Evolutionary conservation across 2,888 invertebrate genomes (phyloP), one percentile per base, ranked within the genome.

Genomic region (Brachycybe producta): DNA sequence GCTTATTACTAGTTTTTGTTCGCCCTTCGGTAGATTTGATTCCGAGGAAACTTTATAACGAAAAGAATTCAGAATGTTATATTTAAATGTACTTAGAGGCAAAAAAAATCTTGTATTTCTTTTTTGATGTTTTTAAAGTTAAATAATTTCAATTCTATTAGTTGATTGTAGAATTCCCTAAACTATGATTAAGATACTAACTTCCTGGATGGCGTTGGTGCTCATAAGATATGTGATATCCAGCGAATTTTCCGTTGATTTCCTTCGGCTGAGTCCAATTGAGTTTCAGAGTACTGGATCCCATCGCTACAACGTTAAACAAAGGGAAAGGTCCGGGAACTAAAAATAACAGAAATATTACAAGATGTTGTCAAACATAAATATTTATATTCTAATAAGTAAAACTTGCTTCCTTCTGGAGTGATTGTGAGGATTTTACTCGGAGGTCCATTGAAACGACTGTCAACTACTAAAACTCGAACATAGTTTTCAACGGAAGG

Each of bases 141-240:
- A n/a, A n/a, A n/a, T n/a, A n/a, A n/a, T n/a, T n/a, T n/a, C n/a
- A n/a, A n/a, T n/a, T n/a, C n/a, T n/a, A n/a, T n/a, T n/a, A n/a
- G n/a, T n/a, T n/a, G n/a, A n/a, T n/a, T n/a, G n/a, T n/a, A n/a
- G n/a, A n/a, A n/a, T n/a, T n/a, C n/a, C n/a, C n/a, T n/a, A n/a
- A n/a, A n/a, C n/a, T n/a, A n/a, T n/a, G n/a, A n/a, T n/a, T n/a
- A n/a, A n/a, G n/a, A n/a, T n/a, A n/a, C n/a, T n/a, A n/a, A n/a
- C n/a, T n/a, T n/a, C n/a, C n/a, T n/a, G n/a, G n/a, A n/a, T n/a
- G n/a, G n/a, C n/a, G n/a, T n/a, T n/a, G n/a, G n/a, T n/a, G n/a
- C 62, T 84, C 82, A 67, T 88, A 95, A 64, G 84, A 87, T 58
- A 98, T 82, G 64, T 83, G 82, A 69, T 95, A 98, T 2, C 94